Base-by-base conservation (phyloP, 2,888 invertebrate species). In the Nymphalis polychloros region DNA sequence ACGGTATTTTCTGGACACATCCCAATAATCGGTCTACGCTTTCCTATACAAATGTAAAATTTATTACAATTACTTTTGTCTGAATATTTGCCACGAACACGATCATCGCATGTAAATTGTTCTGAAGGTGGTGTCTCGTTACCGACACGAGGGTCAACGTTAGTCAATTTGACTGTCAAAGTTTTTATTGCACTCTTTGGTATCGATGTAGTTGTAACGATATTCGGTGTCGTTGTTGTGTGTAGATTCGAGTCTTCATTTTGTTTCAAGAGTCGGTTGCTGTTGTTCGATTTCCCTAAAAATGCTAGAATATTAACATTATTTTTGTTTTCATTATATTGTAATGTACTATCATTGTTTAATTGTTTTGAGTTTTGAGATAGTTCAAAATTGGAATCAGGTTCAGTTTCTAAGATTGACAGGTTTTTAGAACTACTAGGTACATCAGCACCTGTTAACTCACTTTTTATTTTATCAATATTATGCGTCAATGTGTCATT, bases 41-140 rank as follows among this genome's bases (percentile, higher is more conserved):
- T 81, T 19, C 89, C 88, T 17, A 85, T 78, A 73, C 94, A 94
- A 61, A 89, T 86, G 73, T 93, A 94, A 77, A 93, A 94, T 76
- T 90, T 91, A 62, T 85, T 88, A 70, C 94, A 93, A 74, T 93
- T 85, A 41, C 81, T 76, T 19, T 83, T 85, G 78, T 94, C 92
- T 3, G 89, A 80, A 76, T 90, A 93, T 75, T 84, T 88, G 2
- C 93, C 93, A n/a, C 87, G 81, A n/a, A 71, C 74, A 46, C 78
- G 77, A 69, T 76, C 78, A 20, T 64, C 67, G 67, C 91, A 91
- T 59, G 73, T 75, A 67, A 83, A 84, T 16, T 49, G n/a, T 57
- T 23, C 19, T 27, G 17, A 8, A 48, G 8, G 35, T 23, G 31
- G 17, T 52, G 7, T 13, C 23, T 23, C 47, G 23, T 8, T 17